Conservation (phyloP, 2,113 vertebrate genomes). For the Girardinichthys multiradiatus region DNA sequence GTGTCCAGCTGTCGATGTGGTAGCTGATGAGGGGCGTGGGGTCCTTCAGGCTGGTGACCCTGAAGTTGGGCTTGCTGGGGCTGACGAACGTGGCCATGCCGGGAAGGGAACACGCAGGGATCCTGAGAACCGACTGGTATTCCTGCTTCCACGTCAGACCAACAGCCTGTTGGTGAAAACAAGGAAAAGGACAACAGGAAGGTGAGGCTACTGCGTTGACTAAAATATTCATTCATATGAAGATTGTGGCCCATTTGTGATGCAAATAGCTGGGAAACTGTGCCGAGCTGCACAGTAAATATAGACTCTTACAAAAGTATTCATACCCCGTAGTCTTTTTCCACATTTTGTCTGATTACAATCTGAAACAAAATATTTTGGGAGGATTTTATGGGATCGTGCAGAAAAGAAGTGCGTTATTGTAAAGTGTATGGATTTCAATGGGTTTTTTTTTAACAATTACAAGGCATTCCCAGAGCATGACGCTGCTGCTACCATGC, state of each 20-base stretch:
- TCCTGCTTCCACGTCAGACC: conserved; percentile 76
- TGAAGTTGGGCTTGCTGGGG: conserved; percentile 87
- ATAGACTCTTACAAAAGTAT: too few relatives aligned
- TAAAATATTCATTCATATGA: background rate
- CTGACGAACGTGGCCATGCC: conserved; percentile 92
- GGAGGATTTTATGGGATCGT: too few relatives aligned
- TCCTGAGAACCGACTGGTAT: conserved; percentile 83
- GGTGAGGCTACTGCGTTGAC: background rate
- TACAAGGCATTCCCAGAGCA: too few relatives aligned
- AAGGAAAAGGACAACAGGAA: background rate
- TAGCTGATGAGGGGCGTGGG: conserved; percentile 83
- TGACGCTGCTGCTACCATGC: too few relatives aligned
- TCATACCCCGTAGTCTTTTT: too few relatives aligned
- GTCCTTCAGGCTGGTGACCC: conserved; percentile 89
- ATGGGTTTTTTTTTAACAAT: too few relatives aligned
- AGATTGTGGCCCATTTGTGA: background rate
- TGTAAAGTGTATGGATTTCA: too few relatives aligned
- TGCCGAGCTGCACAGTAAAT: too few relatives aligned
- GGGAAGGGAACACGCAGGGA: conserved; percentile 84
- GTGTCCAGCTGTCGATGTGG: conserved; percentile 80
- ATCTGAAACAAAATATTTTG: too few relatives aligned
- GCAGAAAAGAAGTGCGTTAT: too few relatives aligned
- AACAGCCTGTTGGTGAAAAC: conserved; percentile 75
- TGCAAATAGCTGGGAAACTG: background rate
- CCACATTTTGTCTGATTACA: too few relatives aligned